Evolutionary conservation across 2,113 vertebrate species (phyloP).

Genomic region (Paramisgurnus dabryanus): DNA sequence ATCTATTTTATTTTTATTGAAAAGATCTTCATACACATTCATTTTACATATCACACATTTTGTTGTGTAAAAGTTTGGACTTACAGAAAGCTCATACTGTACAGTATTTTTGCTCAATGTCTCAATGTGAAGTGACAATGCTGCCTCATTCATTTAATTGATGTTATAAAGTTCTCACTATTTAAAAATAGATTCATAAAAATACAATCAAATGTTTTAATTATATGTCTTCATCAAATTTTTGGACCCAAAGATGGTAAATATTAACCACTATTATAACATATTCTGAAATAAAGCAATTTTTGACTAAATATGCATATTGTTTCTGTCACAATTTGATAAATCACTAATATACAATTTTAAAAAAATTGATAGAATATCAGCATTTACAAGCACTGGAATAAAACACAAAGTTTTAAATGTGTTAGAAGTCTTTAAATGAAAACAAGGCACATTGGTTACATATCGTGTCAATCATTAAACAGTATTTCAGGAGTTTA

Average conservation of each 20-base stretch:
- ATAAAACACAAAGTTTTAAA: not conserved
- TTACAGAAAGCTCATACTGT: no score
- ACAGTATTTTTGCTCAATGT: no score
- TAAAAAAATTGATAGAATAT: not conserved
- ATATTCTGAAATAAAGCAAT: not conserved
- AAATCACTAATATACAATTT: not conserved
- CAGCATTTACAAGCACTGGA: not conserved
- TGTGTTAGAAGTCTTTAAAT: not conserved
- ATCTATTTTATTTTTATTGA: not conserved
- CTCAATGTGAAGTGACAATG: no score
- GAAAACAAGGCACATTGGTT: conserved; percentile 14
- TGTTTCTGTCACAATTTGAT: not conserved
- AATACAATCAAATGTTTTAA: not conserved
- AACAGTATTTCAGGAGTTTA: no score
- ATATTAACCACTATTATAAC: not conserved
- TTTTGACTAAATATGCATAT: not conserved
- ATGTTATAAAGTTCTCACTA: not conserved
- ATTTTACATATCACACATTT: conserved; percentile 14
- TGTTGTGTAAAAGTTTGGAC: not conserved
- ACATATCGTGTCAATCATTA: no score
- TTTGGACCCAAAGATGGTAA: not conserved
- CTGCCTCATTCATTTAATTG: not conserved
- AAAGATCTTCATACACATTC: not conserved
- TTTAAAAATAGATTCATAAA: conserved; percentile 14
- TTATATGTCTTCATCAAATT: not conserved